Conservation (phyloP, 1,140 invertebrate genomes). For the Delia radicum region DNA sequence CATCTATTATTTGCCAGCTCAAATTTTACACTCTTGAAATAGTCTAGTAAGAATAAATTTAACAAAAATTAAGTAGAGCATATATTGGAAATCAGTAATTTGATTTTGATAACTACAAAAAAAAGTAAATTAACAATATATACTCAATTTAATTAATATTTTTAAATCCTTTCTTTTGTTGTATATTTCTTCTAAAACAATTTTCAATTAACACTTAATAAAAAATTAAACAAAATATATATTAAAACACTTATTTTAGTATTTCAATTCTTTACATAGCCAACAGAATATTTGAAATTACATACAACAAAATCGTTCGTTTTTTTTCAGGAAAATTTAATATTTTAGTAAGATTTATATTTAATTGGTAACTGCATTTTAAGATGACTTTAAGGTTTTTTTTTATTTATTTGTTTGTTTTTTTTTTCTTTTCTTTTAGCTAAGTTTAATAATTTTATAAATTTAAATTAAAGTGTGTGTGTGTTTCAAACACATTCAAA, state of each 20-base stretch:
- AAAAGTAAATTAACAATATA: background rate
- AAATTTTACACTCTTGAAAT: too few species aligned
- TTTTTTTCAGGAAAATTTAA: background rate
- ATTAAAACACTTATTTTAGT: too few species aligned
- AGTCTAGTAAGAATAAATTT: too few species aligned
- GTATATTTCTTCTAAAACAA: background rate
- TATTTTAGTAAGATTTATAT: background rate
- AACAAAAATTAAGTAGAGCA: too few species aligned
- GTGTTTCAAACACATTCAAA: constrained; percentile 3
- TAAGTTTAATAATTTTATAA: background rate
- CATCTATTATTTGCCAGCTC: too few species aligned
- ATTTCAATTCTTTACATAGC: background rate
- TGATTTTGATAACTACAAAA: too few species aligned
- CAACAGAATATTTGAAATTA: too few species aligned
- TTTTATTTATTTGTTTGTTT: background rate
- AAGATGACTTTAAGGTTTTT: background rate
- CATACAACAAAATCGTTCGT: background rate
- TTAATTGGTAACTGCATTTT: too few species aligned
- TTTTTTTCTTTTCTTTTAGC: background rate
- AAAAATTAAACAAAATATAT: background rate
- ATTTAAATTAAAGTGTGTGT: background rate
- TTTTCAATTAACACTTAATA: background rate
- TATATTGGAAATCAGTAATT: too few species aligned
- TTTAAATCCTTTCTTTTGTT: background rate
- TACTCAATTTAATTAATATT: too few species aligned